phyloP scores from a whole-genome alignment of 2,797 vertebrate genomes.

The Lacerta bilineata region DNA sequence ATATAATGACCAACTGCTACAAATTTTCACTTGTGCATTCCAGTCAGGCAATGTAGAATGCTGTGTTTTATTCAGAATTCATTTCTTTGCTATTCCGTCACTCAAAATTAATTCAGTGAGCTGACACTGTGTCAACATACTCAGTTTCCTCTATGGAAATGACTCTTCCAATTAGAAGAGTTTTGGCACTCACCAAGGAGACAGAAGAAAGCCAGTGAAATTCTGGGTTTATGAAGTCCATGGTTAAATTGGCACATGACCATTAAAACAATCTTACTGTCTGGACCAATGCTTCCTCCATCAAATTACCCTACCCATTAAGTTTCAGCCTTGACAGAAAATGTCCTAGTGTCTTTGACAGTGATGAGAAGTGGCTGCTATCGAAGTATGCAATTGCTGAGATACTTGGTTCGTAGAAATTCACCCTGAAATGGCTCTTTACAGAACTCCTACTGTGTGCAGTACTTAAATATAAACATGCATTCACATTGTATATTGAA shows the following conservation, averaged over 20 bases:
- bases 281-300: not conserved
- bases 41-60: not conserved
- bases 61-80: not conserved
- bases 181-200: not conserved
- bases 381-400: too few relatives aligned
- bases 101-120: not conserved
- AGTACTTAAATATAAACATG: too few relatives aligned
- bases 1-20: not conserved
- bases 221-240: not conserved
- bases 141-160: conserved; percentile 3
- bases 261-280: not conserved
- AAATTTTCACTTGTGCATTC: not conserved
- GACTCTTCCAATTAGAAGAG: not conserved
- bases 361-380: not conserved
- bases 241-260: not conserved
- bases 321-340: too few relatives aligned
- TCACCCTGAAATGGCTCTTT: not conserved
- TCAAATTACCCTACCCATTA: not conserved
- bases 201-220: not conserved
- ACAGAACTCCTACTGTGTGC: not conserved
- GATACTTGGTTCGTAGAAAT: not conserved
- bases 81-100: not conserved
- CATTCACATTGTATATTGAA: not conserved
- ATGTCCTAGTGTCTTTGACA: not conserved
- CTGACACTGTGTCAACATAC: not conserved